Evolutionary conservation across 2,888 invertebrate species (phyloP).

Genomic region (Stramonita haemastoma): DNA sequence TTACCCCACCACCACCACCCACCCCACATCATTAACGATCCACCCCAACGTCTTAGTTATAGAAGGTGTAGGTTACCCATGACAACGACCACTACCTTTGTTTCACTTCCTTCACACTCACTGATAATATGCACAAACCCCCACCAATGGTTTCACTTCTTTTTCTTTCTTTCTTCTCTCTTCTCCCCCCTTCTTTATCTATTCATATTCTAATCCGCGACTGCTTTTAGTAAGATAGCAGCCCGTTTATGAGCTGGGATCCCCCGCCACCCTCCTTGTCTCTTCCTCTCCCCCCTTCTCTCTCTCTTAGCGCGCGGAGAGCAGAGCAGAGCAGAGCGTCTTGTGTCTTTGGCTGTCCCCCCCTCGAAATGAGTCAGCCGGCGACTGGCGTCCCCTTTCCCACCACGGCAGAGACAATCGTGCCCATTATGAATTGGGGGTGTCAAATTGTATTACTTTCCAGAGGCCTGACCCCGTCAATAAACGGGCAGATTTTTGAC

Average conservation of each 20-base stretch:
- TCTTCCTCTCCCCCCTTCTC: neutral
- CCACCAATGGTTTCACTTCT: slow-evolving; percentile 48
- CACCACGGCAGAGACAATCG: slow-evolving; percentile 55
- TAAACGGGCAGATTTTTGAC: slow-evolving; percentile 56
- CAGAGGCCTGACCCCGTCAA: slow-evolving; percentile 48
- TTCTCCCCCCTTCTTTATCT: slow-evolving; percentile 44
- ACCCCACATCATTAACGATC: neutral
- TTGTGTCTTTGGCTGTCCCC: neutral
- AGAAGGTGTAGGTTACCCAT: slow-evolving; percentile 50
- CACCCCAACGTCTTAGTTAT: neutral
- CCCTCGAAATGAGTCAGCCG: slow-evolving; percentile 31
- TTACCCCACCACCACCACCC: neutral
- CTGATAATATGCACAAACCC: slow-evolving; percentile 39
- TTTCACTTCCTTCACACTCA: slow-evolving; percentile 54
- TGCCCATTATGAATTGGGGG: slow-evolving; percentile 42
- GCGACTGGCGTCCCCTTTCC: slow-evolving; percentile 33
- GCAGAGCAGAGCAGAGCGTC: no score
- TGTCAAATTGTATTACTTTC: slow-evolving; percentile 51
- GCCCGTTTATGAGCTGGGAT: slow-evolving; percentile 53
- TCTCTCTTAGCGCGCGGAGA: neutral
- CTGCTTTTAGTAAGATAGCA: slow-evolving; percentile 50
- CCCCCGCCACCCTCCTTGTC: neutral
- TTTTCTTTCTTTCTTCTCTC: slow-evolving; percentile 43
- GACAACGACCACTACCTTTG: slow-evolving; percentile 55
- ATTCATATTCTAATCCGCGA: slow-evolving; percentile 53